Evolutionary conservation across 2,888 invertebrate species (phyloP).

Genomic region (Patella ulyssiponensis): DNA sequence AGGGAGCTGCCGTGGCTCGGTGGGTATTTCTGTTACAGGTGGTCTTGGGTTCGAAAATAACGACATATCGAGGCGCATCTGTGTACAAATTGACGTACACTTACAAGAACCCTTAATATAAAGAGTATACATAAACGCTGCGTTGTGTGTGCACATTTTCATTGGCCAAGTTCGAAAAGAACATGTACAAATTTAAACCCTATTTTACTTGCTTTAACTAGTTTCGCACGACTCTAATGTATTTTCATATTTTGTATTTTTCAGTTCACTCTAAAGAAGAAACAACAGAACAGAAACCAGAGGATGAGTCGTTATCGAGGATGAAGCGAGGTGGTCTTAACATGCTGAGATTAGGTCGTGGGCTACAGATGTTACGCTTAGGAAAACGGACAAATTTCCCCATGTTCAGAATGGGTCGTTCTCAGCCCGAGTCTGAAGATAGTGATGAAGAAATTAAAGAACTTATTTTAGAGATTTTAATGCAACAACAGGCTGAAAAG

Average conservation of each 20-base stretch:
- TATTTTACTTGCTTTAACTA: no score
- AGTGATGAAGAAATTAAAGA: conserved; percentile 19
- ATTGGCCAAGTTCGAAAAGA: no score
- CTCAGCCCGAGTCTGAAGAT: conserved; percentile 16
- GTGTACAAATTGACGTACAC: no score
- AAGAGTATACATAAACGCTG: no score
- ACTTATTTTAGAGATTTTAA: conserved; percentile 12
- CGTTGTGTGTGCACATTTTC: no score
- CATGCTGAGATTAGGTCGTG: conserved; percentile 54
- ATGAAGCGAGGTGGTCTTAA: conserved; percentile 47
- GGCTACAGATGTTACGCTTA: conserved; percentile 57
- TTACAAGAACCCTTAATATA: no score
- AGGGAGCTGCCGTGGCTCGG: no score
- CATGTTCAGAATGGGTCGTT: conserved; percentile 49
- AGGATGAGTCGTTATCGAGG: conserved; percentile 38
- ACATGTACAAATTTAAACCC: no score
- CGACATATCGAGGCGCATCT: no score
- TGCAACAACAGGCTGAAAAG: not conserved
- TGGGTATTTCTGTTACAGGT: no score
- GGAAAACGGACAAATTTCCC: conserved; percentile 52
- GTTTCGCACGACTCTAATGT: not conserved
- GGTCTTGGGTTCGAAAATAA: no score
- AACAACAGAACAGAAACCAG: not conserved
- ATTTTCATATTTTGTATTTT: not conserved
- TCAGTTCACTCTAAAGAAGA: conserved; percentile 17